Evolutionary conservation across 2,888 invertebrate genomes (phyloP).

Genomic region (Brachynemurus nebulosus): DNA sequence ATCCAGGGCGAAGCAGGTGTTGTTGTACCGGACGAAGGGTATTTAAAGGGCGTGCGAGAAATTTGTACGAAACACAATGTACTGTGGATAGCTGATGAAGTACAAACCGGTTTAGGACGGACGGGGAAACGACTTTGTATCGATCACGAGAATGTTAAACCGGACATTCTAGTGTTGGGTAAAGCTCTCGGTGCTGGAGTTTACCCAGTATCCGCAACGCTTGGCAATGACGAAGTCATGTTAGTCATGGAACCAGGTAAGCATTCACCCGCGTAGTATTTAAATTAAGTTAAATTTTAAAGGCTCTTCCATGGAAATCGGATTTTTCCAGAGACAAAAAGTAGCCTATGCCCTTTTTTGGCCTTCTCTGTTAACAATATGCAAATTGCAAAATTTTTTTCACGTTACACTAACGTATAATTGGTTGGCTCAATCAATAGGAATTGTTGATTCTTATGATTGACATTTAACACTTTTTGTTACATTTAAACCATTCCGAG

Average conservation of each 20-base stretch:
- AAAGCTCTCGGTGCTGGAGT: conserved; percentile 76
- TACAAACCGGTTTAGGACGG: conserved; percentile 71
- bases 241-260: conserved; percentile 54
- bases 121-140: conserved; percentile 63
- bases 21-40: conserved; percentile 56
- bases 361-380: too few relatives aligned
- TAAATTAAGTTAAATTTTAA: too few relatives aligned
- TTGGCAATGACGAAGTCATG: conserved; percentile 62
- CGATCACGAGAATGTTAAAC: conserved; percentile 59
- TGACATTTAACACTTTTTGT: too few relatives aligned
- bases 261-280: too few relatives aligned
- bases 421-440: too few relatives aligned
- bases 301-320: too few relatives aligned
- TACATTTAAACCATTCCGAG: too few relatives aligned
- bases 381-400: too few relatives aligned
- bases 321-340: too few relatives aligned
- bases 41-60: conserved; percentile 52
- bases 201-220: conserved; percentile 54
- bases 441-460: too few relatives aligned
- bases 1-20: conserved; percentile 82
- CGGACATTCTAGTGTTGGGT: conserved; percentile 64
- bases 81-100: conserved; percentile 72
- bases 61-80: conserved; percentile 67
- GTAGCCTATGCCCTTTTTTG: too few relatives aligned
- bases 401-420: too few relatives aligned